Percentiles rank a stretch among this genome's conserved stretches.
phyloP scores from a whole-genome alignment of 2,888 invertebrate genomes.

The Escarpia spicata region DNA sequence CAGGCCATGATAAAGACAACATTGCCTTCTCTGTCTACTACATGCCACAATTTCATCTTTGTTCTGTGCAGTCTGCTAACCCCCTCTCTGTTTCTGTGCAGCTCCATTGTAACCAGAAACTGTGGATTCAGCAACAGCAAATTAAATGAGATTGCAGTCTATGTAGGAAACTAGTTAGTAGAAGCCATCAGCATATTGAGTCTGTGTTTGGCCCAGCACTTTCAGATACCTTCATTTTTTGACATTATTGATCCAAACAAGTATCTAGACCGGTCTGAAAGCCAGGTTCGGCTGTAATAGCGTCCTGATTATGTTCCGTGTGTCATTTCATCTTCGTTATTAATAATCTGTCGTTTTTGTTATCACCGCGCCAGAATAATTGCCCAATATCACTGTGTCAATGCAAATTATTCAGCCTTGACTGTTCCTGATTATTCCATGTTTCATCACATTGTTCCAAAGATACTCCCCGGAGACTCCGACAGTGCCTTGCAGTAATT shows the following conservation, averaged over 20 bases:
- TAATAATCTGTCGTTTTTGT: background rate
- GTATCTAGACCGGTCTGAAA: too few species aligned
- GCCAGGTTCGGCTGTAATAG: background rate
- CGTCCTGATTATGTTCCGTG: background rate
- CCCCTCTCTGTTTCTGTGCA: too few species aligned
- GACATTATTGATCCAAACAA: too few species aligned
- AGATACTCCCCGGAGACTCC: background rate
- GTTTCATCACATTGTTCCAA: background rate
- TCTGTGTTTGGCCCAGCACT: background rate
- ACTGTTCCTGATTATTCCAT: background rate
- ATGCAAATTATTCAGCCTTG: background rate
- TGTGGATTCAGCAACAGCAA: background rate
- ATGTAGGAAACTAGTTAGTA: background rate
- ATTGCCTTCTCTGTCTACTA: too few species aligned
- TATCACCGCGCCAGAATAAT: background rate
- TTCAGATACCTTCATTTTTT: too few species aligned
- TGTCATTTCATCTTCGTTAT: background rate
- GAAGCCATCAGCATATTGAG: background rate
- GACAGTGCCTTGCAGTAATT: background rate
- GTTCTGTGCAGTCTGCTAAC: too few species aligned
- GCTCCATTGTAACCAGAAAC: background rate
- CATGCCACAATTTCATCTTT: too few species aligned
- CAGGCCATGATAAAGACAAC: too few species aligned
- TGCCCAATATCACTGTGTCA: background rate
- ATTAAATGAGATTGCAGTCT: background rate